A percentile compares a stretch with the other conserved stretches of the same genome.
These are phyloP conservation scores for Mohoua ochrocephala DNA, from an alignment of 2,113 vertebrate genomes.

Conservation along the genomic window DNA sequence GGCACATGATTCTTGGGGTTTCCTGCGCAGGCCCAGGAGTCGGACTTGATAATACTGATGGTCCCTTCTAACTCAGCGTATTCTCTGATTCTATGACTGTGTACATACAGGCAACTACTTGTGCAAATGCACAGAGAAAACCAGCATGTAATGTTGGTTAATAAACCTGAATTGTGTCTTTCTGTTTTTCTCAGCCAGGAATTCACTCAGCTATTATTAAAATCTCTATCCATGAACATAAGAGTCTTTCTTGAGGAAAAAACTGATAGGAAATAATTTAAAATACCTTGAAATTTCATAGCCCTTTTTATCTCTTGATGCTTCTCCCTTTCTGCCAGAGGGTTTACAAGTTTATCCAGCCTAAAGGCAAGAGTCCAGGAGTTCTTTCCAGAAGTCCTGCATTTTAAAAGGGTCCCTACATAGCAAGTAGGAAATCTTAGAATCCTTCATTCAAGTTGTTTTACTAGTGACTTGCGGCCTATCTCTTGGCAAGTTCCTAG, in stretches of 20 bases:
- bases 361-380: neutral
- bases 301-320: neutral
- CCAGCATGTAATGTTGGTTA: neutral
- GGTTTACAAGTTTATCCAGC: neutral
- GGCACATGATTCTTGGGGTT: neutral
- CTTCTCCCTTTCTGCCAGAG: neutral
- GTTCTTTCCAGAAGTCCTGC: neutral
- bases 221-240: neutral
- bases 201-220: slow-evolving; percentile 23
- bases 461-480: neutral
- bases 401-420: neutral
- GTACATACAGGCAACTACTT: neutral
- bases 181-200: slow-evolving; percentile 13
- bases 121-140: neutral
- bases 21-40: too few species aligned
- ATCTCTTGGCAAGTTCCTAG: neutral
- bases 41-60: neutral
- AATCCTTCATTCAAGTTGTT: neutral
- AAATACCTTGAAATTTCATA: slow-evolving; percentile 1
- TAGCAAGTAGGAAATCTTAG: neutral
- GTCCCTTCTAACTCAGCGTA: neutral
- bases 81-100: neutral
- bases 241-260: neutral
- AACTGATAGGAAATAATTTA: neutral
- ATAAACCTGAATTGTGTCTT: slow-evolving; percentile 12